These are phyloP conservation scores for Kryptolebias ocellatus DNA, from an alignment of 2,797 vertebrate genomes.

Conservation along the genomic window DNA sequence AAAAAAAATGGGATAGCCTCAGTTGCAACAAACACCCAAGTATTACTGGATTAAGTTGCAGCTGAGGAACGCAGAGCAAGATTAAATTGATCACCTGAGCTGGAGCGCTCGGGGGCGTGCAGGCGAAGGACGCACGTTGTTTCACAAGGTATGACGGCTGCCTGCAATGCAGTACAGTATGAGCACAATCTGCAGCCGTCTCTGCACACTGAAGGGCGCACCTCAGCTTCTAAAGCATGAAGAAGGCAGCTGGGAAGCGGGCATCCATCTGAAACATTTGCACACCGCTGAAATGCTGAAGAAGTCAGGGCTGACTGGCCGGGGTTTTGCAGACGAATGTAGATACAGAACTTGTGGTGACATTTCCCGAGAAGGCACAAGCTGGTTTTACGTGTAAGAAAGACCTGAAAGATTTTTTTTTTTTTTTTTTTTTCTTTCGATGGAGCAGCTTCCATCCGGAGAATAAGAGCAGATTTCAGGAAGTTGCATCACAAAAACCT, in stretches of 20 bases:
- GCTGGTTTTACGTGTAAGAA: conserved; percentile 8
- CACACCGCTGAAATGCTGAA: conserved; percentile 35
- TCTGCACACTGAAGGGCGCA: conserved; percentile 50
- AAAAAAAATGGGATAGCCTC: conserved; percentile 47
- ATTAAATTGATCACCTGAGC: conserved; percentile 77
- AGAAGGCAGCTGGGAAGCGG: conserved; percentile 35
- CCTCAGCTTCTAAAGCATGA: conserved; percentile 31
- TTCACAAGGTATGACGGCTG: conserved; percentile 68
- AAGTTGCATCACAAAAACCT: conserved; percentile 66
- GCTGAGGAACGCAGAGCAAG: conserved; percentile 57
- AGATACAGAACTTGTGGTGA: conserved; percentile 21
- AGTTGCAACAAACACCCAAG: conserved; percentile 49
- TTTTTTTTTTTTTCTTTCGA: neutral
- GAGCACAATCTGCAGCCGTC: conserved; percentile 55
- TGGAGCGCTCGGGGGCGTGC: conserved; percentile 48
- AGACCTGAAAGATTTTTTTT: conserved; percentile 26
- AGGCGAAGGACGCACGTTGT: conserved; percentile 67
- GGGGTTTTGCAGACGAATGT: conserved; percentile 18
- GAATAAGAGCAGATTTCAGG: conserved; percentile 60
- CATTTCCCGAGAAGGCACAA: conserved; percentile 8
- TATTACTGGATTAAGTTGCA: conserved; percentile 72
- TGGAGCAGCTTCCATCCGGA: conserved; percentile 4
- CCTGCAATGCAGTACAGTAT: conserved; percentile 73
- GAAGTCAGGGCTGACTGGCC: conserved; percentile 30
- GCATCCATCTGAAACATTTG: conserved; percentile 56